Percentiles rank a stretch among this genome's conserved stretches.
phyloP scores from a whole-genome alignment of 1,140 invertebrate genomes.

The Drosophila mauritiana region DNA sequence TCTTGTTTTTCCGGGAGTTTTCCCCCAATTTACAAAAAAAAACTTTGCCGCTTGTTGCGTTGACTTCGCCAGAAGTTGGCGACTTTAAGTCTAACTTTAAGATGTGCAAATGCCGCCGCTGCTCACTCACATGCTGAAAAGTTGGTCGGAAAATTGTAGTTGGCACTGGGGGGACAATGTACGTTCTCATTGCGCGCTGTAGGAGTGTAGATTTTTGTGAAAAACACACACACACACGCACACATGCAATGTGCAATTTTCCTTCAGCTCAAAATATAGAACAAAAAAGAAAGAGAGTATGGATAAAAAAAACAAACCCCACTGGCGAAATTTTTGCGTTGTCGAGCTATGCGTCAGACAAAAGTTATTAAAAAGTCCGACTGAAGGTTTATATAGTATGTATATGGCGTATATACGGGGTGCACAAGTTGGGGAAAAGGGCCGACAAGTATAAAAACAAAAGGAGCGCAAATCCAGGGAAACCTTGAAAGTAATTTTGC shows the following conservation, averaged over 20 bases:
- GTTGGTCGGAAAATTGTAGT: constrained; percentile 22
- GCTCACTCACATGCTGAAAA: constrained; percentile 13
- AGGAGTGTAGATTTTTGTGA: not conserved
- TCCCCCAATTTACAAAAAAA: constrained; percentile 3
- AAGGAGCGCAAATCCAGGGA: constrained; percentile 15
- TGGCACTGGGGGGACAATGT: constrained; percentile 9
- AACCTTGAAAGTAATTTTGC: constrained; percentile 24
- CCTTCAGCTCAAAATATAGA: not conserved
- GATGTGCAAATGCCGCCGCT: constrained; percentile 5
- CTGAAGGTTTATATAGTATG: constrained; percentile 22
- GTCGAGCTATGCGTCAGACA: constrained; percentile 59
- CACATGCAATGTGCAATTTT: constrained; percentile 46
- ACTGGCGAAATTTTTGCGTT: constrained; percentile 18
- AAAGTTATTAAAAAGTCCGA: constrained; percentile 76
- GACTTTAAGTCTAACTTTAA: constrained; percentile 48
- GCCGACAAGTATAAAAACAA: constrained; percentile 9
- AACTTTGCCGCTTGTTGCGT: constrained; percentile 34
- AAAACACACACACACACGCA: not conserved
- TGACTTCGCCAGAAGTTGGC: constrained; percentile 36
- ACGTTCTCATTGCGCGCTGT: constrained; percentile 8
- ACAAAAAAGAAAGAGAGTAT: not conserved
- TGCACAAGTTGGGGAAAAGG: constrained; percentile 5
- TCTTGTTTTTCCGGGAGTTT: not conserved
- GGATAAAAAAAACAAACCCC: not conserved
- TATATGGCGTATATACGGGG: not conserved